Base-by-base conservation (phyloP, 2,797 vertebrate species). In the Coccyzus lansbergi region DNA sequence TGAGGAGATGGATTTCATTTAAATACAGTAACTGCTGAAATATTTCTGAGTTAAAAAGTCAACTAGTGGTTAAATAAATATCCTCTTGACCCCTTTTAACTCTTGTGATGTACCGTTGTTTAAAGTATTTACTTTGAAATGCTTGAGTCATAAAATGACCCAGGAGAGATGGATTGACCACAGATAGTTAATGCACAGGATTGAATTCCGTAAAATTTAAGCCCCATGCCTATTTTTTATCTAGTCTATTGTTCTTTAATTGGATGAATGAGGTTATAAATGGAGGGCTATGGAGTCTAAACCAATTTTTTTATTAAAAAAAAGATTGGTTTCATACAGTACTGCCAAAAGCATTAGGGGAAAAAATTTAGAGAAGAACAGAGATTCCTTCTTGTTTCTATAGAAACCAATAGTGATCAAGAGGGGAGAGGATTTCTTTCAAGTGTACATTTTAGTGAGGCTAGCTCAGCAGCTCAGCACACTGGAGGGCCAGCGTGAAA, bases 341-440 rank as follows among this genome's bases (percentile, higher is more conserved):
- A 89, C 90, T 91, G 92, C 92, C 95, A 95, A 97, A 97, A 94
- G 93, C 95, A 95, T 96, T 97, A 96, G 86, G 94, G 78, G 91
- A 85, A 88, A 96, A 96, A 97, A 93, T 95, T 97, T 97, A 97
- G 95, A 97, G 91, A 95, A 97, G 97, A 97, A 94, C 96, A 97
- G 85, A 95, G 95, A 97, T 97, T 97, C 93, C 94, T 97, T 97
- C 96, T 97, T 97, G 98, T 98, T 98, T 98, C 98, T 98, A 98
- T 98, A 98, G 98, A 98, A 98, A 98, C 97, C 92, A 94, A 77
- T 96, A 97, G 94, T 64, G 83, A 96, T 98, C 96, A 94, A 97
- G 95, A 97, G 82, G 93, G 97, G 95, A 77, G 93, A 97, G 88
- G 89, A 94, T 95, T 97, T 96, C 96, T 98, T 98, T 97, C 96